phyloP scores from a whole-genome alignment of 2,113 vertebrate species.

The Redunca redunca region DNA sequence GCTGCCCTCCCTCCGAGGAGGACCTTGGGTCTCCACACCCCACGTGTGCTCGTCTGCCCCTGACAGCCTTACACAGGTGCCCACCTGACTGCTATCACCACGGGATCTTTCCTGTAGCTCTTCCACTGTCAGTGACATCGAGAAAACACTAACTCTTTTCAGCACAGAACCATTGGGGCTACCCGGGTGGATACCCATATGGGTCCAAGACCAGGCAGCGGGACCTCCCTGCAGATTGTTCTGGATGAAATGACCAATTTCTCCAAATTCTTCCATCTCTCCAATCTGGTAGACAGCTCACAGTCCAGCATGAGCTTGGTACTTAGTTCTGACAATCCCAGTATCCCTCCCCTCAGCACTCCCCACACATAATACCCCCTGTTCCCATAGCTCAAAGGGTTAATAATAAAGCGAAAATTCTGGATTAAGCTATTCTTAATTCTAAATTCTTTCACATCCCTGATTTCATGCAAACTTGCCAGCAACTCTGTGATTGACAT shows the following conservation, averaged over 20 bases:
- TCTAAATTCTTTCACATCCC: not conserved
- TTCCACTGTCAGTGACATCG: not conserved
- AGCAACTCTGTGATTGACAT: not conserved
- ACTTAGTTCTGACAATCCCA: not conserved
- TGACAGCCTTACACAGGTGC: not conserved
- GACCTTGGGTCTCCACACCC: not conserved
- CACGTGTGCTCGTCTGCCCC: not conserved
- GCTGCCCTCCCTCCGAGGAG: not conserved
- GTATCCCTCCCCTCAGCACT: not conserved
- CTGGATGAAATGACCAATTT: not conserved
- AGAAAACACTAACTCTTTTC: not conserved
- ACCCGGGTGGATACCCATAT: not conserved
- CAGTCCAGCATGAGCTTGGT: not conserved
- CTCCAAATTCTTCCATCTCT: not conserved
- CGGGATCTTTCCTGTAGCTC: not conserved
- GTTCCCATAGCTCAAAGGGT: not conserved
- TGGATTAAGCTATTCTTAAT: not conserved
- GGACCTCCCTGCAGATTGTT: not conserved
- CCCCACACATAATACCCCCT: not conserved
- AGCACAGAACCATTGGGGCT: not conserved
- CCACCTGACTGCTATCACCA: not conserved
- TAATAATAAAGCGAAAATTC: not conserved
- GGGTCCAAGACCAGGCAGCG: not conserved
- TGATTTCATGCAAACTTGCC: not conserved
- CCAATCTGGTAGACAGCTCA: not conserved